A percentile compares a stretch with the other conserved stretches of the same genome.
phyloP scores from a whole-genome alignment of 2,888 invertebrate species.

The Lasioglossum zephyrum region DNA sequence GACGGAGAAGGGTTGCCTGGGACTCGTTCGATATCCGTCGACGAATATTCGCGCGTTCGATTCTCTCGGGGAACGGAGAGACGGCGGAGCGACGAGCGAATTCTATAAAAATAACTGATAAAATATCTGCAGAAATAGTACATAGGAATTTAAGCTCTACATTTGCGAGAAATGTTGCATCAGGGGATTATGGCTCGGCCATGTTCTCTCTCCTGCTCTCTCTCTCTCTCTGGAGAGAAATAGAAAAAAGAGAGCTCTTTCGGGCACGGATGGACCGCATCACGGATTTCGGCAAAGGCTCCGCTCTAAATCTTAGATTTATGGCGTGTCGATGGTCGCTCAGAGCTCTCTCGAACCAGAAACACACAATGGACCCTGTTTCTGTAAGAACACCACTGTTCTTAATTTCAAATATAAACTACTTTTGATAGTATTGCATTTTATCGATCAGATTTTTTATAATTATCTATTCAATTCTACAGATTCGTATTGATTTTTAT shows the following conservation, averaged over 20 bases:
- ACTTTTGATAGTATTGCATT: not conserved
- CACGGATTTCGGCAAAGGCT: not conserved
- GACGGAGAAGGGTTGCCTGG: not conserved
- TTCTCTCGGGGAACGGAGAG: not conserved
- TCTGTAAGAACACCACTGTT: not conserved
- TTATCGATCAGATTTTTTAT: not conserved
- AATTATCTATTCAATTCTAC: too few relatives aligned
- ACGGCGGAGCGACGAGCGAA: not conserved
- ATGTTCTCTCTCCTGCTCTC: not conserved
- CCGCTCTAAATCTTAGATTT: not conserved
- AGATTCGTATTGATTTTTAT: too few relatives aligned
- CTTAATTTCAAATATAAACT: not conserved
- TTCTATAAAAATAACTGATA: slow-evolving; percentile 2
- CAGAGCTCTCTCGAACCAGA: not conserved
- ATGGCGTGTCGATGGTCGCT: not conserved
- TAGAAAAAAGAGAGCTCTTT: not conserved
- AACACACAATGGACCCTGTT: not conserved
- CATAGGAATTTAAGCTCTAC: not conserved
- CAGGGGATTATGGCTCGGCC: not conserved
- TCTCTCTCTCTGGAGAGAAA: not conserved
- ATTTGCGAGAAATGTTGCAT: not conserved
- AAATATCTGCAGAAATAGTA: not conserved
- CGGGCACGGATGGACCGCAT: not conserved
- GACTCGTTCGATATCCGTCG: not conserved
- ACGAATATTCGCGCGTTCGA: slow-evolving; percentile 2